Percentiles rank a stretch among this genome's conserved stretches.
phyloP scores from a whole-genome alignment of 1,140 invertebrate species.

The Centruroides vittatus region DNA sequence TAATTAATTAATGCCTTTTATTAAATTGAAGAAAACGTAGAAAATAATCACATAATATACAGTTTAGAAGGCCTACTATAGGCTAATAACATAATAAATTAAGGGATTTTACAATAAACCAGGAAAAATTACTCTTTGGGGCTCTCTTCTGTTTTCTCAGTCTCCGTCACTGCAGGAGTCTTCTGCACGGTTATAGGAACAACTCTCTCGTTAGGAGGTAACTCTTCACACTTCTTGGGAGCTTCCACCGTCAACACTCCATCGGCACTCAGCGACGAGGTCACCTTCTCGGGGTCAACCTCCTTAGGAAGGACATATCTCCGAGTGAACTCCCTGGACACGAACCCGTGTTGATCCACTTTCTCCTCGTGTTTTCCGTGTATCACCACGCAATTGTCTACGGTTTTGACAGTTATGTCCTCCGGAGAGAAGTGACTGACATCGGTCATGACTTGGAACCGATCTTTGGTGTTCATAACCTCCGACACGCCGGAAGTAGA shows the following conservation, averaged over 20 bases:
- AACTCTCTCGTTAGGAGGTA: conserved; percentile 14
- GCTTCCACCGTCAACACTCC: conserved; percentile 55
- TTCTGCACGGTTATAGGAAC: conserved; percentile 17
- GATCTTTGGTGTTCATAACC: conserved; percentile 17
- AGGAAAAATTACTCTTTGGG: too few species aligned
- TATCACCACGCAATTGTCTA: conserved; percentile 26
- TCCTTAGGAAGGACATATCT: conserved; percentile 45
- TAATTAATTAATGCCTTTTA: too few species aligned
- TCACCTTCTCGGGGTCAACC: conserved; percentile 43
- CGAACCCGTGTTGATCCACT: conserved; percentile 43
- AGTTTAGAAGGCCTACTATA: too few species aligned
- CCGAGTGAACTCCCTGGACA: conserved; percentile 57
- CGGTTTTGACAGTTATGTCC: conserved; percentile 25
- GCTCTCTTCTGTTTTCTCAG: too few species aligned
- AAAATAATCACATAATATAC: too few species aligned
- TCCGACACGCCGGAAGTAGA: conserved; percentile 6
- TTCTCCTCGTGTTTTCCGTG: conserved; percentile 26
- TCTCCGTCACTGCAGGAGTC: too few species aligned
- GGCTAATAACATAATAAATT: too few species aligned
- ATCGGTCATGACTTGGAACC: conserved; percentile 24
- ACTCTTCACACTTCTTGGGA: conserved; percentile 31
- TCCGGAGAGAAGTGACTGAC: conserved; percentile 27
- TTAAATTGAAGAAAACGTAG: too few species aligned
- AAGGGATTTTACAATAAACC: too few species aligned
- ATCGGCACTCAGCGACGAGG: conserved; percentile 55